Evolutionary conservation across 2,888 invertebrate species (phyloP).

Genomic region (Patella depressa): DNA sequence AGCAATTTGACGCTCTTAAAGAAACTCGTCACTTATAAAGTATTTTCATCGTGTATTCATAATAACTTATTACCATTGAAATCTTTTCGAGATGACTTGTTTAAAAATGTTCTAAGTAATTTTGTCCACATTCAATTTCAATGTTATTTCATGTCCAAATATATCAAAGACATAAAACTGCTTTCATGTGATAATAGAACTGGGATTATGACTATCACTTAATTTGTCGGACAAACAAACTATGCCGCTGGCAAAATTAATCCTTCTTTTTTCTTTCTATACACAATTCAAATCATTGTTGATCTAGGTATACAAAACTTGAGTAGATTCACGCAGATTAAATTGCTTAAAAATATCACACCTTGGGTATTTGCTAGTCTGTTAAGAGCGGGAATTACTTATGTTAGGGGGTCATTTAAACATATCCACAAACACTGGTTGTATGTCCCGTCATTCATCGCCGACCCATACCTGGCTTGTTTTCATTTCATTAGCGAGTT

Average conservation of each 20-base stretch:
- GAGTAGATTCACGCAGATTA: background rate
- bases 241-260: background rate
- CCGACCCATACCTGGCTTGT: background rate
- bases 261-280: slow-evolving; percentile 3
- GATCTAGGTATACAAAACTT: background rate
- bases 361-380: background rate
- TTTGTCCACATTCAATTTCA: slow-evolving; percentile 9
- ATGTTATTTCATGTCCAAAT: slow-evolving; percentile 8
- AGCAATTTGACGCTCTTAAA: too few relatives aligned
- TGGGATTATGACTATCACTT: background rate
- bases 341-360: background rate
- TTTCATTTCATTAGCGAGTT: slow-evolving; percentile 3
- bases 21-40: too few relatives aligned
- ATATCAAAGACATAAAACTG: background rate
- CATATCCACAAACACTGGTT: background rate
- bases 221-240: background rate
- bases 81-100: background rate
- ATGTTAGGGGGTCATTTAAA: slow-evolving; percentile 2
- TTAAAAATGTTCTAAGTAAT: slow-evolving; percentile 1
- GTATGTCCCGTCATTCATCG: background rate
- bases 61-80: background rate
- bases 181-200: background rate
- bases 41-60: background rate
- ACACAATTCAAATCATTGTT: slow-evolving; percentile 5
- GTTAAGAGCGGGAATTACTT: slow-evolving; percentile 7